Conservation (phyloP, 2,113 vertebrate species). For the Melanotaenia duboulayi region DNA sequence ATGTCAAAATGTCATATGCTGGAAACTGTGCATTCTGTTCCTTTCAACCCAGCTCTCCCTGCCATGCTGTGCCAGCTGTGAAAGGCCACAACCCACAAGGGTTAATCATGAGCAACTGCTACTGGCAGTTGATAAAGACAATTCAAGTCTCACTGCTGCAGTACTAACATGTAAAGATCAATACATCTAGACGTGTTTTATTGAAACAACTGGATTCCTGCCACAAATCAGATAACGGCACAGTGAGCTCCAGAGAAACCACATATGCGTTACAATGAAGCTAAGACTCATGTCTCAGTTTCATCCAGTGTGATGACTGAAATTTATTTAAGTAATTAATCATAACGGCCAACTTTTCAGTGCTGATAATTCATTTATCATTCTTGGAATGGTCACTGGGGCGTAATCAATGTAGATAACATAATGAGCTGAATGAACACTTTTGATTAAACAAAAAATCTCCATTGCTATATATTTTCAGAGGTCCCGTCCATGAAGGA, state of each 20-base stretch:
- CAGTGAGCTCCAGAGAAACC: background rate
- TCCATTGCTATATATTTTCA: constrained; percentile 2
- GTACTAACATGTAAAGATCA: constrained; percentile 22
- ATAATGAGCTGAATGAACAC: constrained; percentile 33
- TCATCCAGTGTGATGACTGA: constrained; percentile 8
- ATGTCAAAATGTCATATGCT: background rate
- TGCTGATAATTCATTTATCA: constrained; percentile 31
- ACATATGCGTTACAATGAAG: background rate
- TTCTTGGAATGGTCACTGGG: constrained; percentile 22
- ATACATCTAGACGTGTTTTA: constrained; percentile 9
- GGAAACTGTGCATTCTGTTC: background rate
- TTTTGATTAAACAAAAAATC: constrained; percentile 24
- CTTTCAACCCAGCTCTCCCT: background rate
- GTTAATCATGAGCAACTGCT: constrained; percentile 34
- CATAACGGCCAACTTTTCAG: constrained; percentile 37
- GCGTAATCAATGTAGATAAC: constrained; percentile 44
- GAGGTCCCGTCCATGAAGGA: constrained; percentile 10
- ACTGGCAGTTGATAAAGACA: constrained; percentile 29
- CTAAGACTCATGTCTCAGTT: constrained; percentile 11
- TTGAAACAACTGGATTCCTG: background rate
- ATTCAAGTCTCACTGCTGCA: constrained; percentile 11
- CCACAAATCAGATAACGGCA: background rate
- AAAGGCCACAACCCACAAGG: background rate
- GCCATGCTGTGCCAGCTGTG: constrained; percentile 24
- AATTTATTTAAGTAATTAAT: constrained; percentile 18